Conservation (phyloP, 2,113 vertebrate genomes). For the Xenus cinereus region DNA sequence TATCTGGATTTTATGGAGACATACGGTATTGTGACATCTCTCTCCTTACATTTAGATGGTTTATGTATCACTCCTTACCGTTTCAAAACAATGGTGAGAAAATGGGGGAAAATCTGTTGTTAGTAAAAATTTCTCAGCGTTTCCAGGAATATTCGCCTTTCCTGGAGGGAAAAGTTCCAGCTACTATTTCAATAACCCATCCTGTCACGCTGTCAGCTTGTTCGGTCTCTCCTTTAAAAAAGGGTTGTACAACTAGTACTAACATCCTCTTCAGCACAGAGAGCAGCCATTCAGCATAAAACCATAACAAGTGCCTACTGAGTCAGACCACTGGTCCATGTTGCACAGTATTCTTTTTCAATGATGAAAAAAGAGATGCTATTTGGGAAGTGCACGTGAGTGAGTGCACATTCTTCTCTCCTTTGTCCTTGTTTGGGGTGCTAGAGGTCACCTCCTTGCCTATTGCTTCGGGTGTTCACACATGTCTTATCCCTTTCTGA, state of each 20-base stretch:
- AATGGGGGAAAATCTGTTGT: not conserved
- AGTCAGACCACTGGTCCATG: not conserved
- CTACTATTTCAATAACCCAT: slow-evolving; percentile 9
- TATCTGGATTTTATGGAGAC: not conserved
- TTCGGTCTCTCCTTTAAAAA: not conserved
- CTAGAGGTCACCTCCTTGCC: not conserved
- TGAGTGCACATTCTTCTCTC: not conserved
- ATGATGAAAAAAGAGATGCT: not conserved
- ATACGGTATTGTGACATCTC: not conserved
- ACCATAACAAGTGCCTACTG: not conserved
- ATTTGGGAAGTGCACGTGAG: not conserved
- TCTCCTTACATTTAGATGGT: not conserved
- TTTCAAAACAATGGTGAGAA: slow-evolving; percentile 45
- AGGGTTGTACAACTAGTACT: not conserved
- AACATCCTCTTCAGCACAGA: not conserved
- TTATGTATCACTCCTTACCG: not conserved
- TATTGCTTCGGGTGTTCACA: not conserved
- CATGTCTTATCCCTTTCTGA: not conserved
- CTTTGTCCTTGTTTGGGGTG: not conserved
- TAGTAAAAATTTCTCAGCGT: not conserved
- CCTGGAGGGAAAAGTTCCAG: not conserved
- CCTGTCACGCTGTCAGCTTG: not conserved
- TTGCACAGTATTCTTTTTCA: not conserved
- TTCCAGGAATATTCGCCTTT: not conserved
- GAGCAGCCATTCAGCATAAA: not conserved